These are phyloP conservation scores for Alloscopus bannaensis DNA, from an alignment of 2,888 invertebrate genomes.

Conservation along the genomic window DNA sequence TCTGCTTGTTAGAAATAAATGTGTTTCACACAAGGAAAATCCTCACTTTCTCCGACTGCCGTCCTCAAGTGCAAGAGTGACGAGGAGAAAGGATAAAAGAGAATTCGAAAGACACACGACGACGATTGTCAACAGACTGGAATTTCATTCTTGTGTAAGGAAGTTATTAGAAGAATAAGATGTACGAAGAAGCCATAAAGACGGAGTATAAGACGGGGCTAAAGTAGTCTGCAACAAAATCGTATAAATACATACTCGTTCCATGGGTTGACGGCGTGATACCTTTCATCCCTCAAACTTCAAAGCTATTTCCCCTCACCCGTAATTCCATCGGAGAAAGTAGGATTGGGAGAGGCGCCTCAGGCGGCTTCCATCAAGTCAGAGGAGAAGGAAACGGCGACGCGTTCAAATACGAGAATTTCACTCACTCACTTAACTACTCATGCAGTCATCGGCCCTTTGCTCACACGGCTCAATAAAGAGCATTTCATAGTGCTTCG, in stretches of 20 bases:
- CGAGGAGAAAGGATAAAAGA: no score
- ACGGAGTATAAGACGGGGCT: no score
- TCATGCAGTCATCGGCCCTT: no score
- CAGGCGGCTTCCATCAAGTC: constrained; percentile 37
- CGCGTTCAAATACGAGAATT: constrained; percentile 35
- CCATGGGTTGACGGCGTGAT: constrained; percentile 32
- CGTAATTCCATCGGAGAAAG: constrained; percentile 23
- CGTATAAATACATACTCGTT: no score
- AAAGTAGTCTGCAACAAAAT: no score
- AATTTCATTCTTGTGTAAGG: constrained; percentile 45
- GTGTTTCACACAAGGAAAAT: no score
- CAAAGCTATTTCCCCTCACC: constrained; percentile 13
- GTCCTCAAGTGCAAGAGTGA: no score
- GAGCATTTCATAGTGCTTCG: no score
- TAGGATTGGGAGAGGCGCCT: constrained; percentile 21
- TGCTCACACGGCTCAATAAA: no score
- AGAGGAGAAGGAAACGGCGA: constrained; percentile 22
- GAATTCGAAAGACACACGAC: constrained; percentile 1
- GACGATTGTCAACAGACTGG: constrained; percentile 32
- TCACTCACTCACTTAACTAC: constrained; percentile 33
- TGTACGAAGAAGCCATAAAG: not conserved
- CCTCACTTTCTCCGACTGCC: no score
- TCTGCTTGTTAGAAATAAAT: no score
- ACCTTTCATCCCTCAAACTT: constrained; percentile 15
- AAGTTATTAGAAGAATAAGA: constrained; percentile 16